A percentile compares a stretch with the other conserved stretches of the same genome.
phyloP scores from a whole-genome alignment of 2,113 vertebrate species.

The Xyliphius kryptos region DNA sequence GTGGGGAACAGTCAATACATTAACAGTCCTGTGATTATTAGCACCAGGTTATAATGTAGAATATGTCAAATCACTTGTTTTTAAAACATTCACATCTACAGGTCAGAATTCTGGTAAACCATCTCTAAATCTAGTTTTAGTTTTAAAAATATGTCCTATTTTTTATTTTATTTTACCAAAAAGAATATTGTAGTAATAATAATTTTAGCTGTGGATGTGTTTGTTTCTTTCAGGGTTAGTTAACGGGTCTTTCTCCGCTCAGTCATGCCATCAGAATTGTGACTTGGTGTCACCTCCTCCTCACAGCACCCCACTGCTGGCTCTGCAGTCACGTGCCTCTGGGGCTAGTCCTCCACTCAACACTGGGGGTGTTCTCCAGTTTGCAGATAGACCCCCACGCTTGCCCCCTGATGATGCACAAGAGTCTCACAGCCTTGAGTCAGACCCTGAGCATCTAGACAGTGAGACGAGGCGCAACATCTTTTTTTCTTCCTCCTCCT shows the following conservation, averaged over 20 bases:
- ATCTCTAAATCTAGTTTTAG: too few species aligned
- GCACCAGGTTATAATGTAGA: too few species aligned
- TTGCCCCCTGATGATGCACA: slow-evolving; percentile 70
- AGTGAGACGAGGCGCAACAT: slow-evolving; percentile 80
- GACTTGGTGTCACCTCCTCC: slow-evolving; percentile 71
- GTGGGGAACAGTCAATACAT: too few species aligned
- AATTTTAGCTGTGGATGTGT: too few species aligned
- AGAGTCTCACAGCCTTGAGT: slow-evolving; percentile 65
- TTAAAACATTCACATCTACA: too few species aligned
- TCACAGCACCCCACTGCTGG: slow-evolving; percentile 67
- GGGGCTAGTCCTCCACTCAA: slow-evolving; percentile 56
- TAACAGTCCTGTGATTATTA: too few species aligned
- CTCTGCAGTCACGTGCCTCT: slow-evolving; percentile 58
- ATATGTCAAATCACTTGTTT: too few species aligned
- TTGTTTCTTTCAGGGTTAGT: slow-evolving; percentile 61
- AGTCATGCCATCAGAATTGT: slow-evolving; percentile 65
- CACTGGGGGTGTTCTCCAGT: slow-evolving; percentile 75
- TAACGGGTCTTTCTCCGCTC: slow-evolving; percentile 72
- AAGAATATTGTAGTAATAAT: too few species aligned
- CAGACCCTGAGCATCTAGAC: slow-evolving; percentile 78
- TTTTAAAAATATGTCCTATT: too few species aligned
- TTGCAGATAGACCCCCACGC: slow-evolving; percentile 69
- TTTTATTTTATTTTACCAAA: too few species aligned
- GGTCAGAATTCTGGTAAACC: too few species aligned
- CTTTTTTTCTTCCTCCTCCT: slow-evolving; percentile 82